Base-by-base conservation (phyloP, 2,888 invertebrate species). In the Drosophila rubida region DNA sequence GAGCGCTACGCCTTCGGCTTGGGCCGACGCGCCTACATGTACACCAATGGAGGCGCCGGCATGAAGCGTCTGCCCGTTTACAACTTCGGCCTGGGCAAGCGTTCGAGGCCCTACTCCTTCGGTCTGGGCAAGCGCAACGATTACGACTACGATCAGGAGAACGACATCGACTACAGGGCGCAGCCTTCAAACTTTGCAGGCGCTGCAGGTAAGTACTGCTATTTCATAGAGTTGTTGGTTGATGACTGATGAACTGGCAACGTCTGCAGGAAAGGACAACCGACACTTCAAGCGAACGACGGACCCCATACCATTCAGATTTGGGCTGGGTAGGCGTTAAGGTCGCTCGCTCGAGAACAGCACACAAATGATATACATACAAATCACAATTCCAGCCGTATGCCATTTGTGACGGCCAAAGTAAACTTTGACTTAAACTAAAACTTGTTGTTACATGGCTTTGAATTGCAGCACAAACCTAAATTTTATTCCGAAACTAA, bases 1-100 rank as follows among this genome's bases (percentile, higher is more conserved):
- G 93, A 94, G 22, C 94, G 94, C 0, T 95, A 95, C 91, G 94
- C 94, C 23, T 95, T 95, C 83, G 95, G 95, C 0, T 92, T 95
- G n/a, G 95, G 95, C 1, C 94, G 95, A 77, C 93, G 95, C 9
- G 92, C 93, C 11, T 92, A 92, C 54, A 91, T 91, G 61, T 91
- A 91, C 64, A 90, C 90, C 32, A 90, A 91, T 58, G 91, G 91
- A 27, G 90, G 90, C 3, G 77, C 85, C 30, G 92, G 91, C 2
- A 89, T 91, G 65, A 92, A 92, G 69, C 90, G 92, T 41, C 68
- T 92, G 65, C 92, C 92, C 1, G 90, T 91, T 0, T 92, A 92
- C 49, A 92, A 92, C 65, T 92, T 92, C 50, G 92, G 92, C 0
- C 66, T 91, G 54, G 92, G 92, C 30, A 92, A 92, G 69, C 86